Percentiles rank a stretch among this genome's conserved stretches.
phyloP scores from a whole-genome alignment of 2,888 invertebrate genomes.

The Idaea straminata region DNA sequence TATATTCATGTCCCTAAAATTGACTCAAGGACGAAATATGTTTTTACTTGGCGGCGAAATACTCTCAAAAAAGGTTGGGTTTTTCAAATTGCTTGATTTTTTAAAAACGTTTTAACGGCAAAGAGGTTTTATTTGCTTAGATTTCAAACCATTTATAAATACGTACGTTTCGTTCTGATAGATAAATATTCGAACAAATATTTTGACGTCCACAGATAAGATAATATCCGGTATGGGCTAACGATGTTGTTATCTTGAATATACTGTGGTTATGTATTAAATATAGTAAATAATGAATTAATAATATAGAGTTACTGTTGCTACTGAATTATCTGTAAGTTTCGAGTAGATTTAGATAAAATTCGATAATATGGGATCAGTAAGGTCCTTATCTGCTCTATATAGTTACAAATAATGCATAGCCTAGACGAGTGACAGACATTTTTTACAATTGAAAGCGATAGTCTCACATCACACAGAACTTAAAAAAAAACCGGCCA shows the following conservation, averaged over 20 bases:
- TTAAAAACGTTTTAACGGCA: not conserved
- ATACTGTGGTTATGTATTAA: not conserved
- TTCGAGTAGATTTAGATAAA: not conserved
- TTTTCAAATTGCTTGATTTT: too few relatives aligned
- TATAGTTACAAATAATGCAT: too few relatives aligned
- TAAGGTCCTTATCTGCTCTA: not conserved
- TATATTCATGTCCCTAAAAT: too few relatives aligned
- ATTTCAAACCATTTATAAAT: not conserved
- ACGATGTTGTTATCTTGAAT: not conserved
- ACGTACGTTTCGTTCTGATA: not conserved
- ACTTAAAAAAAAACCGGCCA: too few relatives aligned
- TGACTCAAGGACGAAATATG: too few relatives aligned
- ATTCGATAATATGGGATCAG: not conserved
- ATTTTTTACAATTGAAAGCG: not conserved
- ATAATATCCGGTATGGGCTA: not conserved
- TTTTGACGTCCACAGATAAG: not conserved
- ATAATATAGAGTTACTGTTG: not conserved
- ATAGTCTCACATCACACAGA: too few relatives aligned
- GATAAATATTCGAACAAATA: not conserved
- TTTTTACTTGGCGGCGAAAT: not conserved
- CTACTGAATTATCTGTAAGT: not conserved
- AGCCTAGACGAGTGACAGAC: not conserved
- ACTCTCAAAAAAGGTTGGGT: not conserved
- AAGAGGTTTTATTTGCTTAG: not conserved
- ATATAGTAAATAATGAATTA: not conserved